Conservation (phyloP, 2,797 vertebrate genomes). For the Microhierax caerulescens region DNA sequence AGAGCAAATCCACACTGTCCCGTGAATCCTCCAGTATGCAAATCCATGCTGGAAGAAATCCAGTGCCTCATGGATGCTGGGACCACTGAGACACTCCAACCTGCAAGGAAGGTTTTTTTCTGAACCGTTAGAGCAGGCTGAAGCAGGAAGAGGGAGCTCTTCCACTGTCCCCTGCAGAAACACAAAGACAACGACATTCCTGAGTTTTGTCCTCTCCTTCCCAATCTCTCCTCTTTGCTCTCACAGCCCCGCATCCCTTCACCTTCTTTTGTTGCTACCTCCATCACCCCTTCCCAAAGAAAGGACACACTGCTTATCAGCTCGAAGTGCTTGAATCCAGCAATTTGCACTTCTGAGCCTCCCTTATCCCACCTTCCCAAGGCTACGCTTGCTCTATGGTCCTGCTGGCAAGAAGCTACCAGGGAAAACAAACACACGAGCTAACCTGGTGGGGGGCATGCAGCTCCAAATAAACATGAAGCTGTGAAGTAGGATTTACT, state of each 20-base stretch:
- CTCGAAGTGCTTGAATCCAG: neutral
- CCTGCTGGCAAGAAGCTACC: neutral
- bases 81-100: neutral
- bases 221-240: neutral
- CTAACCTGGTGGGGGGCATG: neutral
- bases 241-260: neutral
- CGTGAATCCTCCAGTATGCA: neutral
- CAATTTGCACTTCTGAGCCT: neutral
- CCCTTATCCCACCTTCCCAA: neutral
- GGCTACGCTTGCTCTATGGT: neutral
- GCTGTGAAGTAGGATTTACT: neutral
- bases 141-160: slow-evolving; percentile 46
- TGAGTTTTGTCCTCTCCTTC: neutral
- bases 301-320: neutral
- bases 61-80: neutral
- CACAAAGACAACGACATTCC: neutral
- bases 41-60: neutral
- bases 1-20: neutral
- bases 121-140: neutral
- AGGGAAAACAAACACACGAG: neutral
- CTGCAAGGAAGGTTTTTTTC: neutral
- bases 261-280: neutral
- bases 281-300: neutral
- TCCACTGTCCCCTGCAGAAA: slow-evolving; percentile 7
- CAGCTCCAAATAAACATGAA: neutral